phyloP scores from a whole-genome alignment of 1,140 invertebrate genomes.

The Bemisia tabaci region DNA sequence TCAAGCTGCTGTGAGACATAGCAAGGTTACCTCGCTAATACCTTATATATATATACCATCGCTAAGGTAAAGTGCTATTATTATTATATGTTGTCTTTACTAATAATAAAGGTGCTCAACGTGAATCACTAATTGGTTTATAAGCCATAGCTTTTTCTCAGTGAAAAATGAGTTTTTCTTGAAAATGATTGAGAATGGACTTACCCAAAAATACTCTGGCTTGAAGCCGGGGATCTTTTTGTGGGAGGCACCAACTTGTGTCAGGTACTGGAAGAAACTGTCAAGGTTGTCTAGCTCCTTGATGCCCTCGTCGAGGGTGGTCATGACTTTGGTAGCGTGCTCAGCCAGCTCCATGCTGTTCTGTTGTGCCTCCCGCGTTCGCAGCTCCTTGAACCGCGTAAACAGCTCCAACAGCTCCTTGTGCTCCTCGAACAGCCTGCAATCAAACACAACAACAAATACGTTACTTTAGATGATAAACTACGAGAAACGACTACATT shows the following conservation, averaged over 20 bases:
- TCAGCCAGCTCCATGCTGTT: constrained; percentile 66
- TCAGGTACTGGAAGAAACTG: constrained; percentile 64
- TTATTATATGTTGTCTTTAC: too few species aligned
- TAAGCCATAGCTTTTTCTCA: too few species aligned
- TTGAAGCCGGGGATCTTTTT: constrained; percentile 69
- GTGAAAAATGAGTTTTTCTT: too few species aligned
- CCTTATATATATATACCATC: too few species aligned
- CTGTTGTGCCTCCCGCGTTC: constrained; percentile 65
- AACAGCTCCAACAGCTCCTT: constrained; percentile 65
- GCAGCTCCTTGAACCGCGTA: constrained; percentile 60
- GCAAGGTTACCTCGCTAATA: too few species aligned
- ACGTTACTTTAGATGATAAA: background rate
- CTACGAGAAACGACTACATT: too few species aligned
- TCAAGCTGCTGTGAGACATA: too few species aligned
- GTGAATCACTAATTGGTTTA: too few species aligned
- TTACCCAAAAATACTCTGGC: constrained; percentile 76
- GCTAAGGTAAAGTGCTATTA: too few species aligned
- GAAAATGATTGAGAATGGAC: constrained; percentile 23
- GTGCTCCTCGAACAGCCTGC: constrained; percentile 78
- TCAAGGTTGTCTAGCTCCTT: constrained; percentile 71
- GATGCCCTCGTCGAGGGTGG: constrained; percentile 72
- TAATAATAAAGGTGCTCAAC: too few species aligned
- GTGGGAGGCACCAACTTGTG: constrained; percentile 69
- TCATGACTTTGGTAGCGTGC: constrained; percentile 79
- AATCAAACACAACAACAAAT: too few species aligned